A percentile compares a stretch with the other conserved stretches of the same genome.
Evolutionary conservation across 2,888 invertebrate species (phyloP).

Genomic region (Sphecodes monilicornis): DNA sequence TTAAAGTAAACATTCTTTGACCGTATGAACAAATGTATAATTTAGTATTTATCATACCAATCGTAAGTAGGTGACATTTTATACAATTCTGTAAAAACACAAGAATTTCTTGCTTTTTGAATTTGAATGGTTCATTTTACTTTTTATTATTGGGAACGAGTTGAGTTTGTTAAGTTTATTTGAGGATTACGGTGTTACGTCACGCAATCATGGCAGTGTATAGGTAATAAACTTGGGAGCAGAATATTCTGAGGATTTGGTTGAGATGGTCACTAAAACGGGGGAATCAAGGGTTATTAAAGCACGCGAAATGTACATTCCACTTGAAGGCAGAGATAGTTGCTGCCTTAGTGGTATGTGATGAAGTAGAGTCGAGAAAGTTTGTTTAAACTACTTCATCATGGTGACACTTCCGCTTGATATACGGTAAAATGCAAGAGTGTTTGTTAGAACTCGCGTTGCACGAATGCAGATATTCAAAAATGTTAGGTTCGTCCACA

Average conservation of each 20-base stretch:
- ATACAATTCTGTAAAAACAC: not conserved
- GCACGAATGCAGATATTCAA: not conserved
- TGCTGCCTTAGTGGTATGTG: not conserved
- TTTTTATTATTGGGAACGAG: not conserved
- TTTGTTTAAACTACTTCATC: slow-evolving; percentile 7
- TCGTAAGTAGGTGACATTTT: not conserved
- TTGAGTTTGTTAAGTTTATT: not conserved
- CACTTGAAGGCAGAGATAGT: not conserved
- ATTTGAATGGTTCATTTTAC: not conserved
- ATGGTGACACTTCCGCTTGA: not conserved
- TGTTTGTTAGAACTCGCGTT: not conserved
- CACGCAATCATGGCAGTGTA: not conserved
- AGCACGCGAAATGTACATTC: not conserved
- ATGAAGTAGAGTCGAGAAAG: not conserved
- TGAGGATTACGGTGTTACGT: not conserved
- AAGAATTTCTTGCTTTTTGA: not conserved
- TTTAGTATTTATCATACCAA: not conserved
- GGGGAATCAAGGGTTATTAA: slow-evolving; percentile 3
- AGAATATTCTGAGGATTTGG: not conserved
- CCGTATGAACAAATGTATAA: not conserved
- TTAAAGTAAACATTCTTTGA: not conserved
- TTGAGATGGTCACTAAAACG: slow-evolving; percentile 8
- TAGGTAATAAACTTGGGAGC: not conserved
- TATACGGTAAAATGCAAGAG: not conserved
- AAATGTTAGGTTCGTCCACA: not conserved